A percentile compares a stretch with the other conserved stretches of the same genome.
These are phyloP conservation scores for Sarcoramphus papa DNA, from an alignment of 2,797 vertebrate genomes.

Conservation along the genomic window DNA sequence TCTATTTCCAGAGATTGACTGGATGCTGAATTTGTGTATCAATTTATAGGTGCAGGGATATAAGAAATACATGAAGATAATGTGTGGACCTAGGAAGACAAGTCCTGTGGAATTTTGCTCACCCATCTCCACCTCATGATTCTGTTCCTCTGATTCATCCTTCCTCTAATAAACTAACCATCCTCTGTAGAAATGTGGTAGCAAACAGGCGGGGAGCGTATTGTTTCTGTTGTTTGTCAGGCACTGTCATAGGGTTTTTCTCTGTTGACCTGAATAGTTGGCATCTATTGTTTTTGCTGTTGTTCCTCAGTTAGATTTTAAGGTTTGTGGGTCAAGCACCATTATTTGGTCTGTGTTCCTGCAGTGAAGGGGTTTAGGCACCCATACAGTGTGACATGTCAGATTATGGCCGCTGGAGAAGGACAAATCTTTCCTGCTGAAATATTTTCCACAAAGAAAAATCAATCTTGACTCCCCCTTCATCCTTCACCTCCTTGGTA, in stretches of 20 bases:
- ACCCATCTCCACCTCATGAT: neutral
- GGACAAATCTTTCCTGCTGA: neutral
- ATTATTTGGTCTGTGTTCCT: neutral
- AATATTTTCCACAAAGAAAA: neutral
- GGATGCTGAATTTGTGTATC: neutral
- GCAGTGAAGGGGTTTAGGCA: neutral
- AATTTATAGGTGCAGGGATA: neutral
- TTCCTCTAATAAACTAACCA: neutral
- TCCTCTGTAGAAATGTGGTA: neutral
- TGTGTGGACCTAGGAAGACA: neutral
- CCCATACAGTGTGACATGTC: neutral
- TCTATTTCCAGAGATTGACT: neutral
- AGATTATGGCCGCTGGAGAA: neutral
- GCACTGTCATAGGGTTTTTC: neutral
- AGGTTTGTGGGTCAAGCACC: neutral
- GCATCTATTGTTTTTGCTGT: neutral
- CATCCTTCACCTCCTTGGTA: neutral
- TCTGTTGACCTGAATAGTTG: neutral
- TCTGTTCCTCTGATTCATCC: neutral
- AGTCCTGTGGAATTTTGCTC: neutral
- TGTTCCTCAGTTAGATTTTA: neutral
- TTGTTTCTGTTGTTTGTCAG: neutral
- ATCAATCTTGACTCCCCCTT: neutral
- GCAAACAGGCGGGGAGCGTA: neutral
- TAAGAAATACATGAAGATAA: neutral